These are phyloP conservation scores for Willowsia nigromaculata DNA, from an alignment of 2,888 invertebrate species.

Conservation along the genomic window DNA sequence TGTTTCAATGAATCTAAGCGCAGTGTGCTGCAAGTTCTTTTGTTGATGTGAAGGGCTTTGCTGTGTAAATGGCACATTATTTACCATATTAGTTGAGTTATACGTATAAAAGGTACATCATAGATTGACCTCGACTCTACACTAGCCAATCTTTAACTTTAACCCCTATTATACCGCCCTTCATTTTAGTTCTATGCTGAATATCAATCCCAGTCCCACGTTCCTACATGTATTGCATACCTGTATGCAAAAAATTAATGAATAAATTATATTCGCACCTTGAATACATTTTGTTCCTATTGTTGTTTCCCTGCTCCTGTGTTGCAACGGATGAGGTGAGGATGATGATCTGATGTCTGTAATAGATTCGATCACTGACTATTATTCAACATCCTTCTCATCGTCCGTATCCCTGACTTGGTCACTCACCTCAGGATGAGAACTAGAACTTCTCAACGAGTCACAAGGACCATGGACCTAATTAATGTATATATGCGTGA, in stretches of 20 bases:
- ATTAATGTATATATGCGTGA: constrained; percentile 5
- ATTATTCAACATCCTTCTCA: constrained; percentile 46
- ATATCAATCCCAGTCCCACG: not conserved
- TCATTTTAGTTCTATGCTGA: constrained; percentile 1
- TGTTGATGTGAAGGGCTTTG: not conserved
- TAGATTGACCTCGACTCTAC: constrained; percentile 60
- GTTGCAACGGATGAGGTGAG: not conserved
- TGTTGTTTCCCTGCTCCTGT: constrained; percentile 12
- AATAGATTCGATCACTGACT: constrained; percentile 20
- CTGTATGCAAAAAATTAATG: not conserved
- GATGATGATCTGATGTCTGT: constrained; percentile 34
- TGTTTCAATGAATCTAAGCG: not conserved
- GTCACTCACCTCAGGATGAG: constrained; percentile 77
- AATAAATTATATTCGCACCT: constrained; percentile 20
- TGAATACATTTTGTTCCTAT: constrained; percentile 13
- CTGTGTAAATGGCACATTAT: not conserved
- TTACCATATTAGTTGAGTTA: not conserved
- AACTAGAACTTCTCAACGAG: constrained; percentile 76
- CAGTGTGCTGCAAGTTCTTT: not conserved
- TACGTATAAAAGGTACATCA: not conserved
- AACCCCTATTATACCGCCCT: constrained; percentile 51
- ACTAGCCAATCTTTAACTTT: constrained; percentile 37
- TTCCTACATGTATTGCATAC: not conserved
- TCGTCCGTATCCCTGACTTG: constrained; percentile 72
- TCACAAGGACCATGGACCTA: constrained; percentile 60